Conservation (phyloP, 2,888 invertebrate genomes). For the Sipunculus nudus region DNA sequence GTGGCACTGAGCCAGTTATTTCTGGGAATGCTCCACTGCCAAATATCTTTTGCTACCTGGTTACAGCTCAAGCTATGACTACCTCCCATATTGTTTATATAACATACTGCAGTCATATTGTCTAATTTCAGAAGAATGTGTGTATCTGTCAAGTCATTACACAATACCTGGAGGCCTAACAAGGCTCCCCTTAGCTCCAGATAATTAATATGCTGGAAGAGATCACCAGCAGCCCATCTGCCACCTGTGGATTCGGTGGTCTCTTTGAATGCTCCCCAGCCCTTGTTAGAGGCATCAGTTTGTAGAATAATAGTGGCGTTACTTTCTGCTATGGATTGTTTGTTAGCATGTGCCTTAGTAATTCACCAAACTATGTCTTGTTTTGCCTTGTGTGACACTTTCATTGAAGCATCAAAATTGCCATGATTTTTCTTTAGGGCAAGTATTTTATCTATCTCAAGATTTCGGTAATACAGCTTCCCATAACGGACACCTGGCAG, state of each 20-base stretch:
- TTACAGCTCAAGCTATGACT: too few relatives aligned
- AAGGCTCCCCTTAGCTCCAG: conserved; percentile 11
- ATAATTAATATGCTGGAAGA: conserved; percentile 7
- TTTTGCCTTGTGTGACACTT: background rate
- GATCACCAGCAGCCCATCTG: background rate
- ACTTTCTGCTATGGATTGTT: background rate
- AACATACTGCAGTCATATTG: conserved; percentile 13
- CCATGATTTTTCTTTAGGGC: background rate
- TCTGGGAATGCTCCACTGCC: conserved; percentile 5
- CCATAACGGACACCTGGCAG: conserved; percentile 1
- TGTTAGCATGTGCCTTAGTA: background rate
- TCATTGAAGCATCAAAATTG: background rate
- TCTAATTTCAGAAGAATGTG: conserved; percentile 10
- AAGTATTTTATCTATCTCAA: conserved; percentile 1
- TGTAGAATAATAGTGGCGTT: background rate
- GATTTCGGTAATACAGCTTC: background rate
- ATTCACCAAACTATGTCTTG: conserved; percentile 7
- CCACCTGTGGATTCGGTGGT: conserved; percentile 1
- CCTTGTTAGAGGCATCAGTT: conserved; percentile 6
- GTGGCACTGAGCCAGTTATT: background rate
- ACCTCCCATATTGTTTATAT: conserved; percentile 13
- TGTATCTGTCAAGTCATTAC: background rate
- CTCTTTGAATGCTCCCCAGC: conserved; percentile 4
- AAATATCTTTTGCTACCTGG: conserved; percentile 7
- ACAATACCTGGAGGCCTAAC: background rate